Evolutionary conservation across 2,888 invertebrate genomes (phyloP), one percentile per base, ranked within the genome.

Genomic region (Cyrtodaria siliqua): DNA sequence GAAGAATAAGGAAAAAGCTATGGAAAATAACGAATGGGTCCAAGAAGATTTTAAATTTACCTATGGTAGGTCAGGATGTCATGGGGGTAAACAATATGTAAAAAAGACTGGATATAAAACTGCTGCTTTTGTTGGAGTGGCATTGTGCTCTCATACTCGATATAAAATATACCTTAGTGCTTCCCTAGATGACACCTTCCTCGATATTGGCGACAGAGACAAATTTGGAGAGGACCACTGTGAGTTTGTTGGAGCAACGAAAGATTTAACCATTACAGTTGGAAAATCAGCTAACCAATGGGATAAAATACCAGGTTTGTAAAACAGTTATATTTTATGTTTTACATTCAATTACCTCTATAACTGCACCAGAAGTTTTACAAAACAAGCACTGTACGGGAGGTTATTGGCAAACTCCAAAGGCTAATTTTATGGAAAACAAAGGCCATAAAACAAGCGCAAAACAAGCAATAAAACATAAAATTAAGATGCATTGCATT

Each of bases 181-280:
- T 29, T 78, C 80, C 14, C 72, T 89, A 47, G 49, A 74, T 8
- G 83, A 79, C 20, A 85, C 75, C 16, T 90, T 89, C 79, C 63
- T 85, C 42, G 87, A 90, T 66, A 83, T 90, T 60, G 90, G 88
- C 2, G 90, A 90, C 69, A 79, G 64, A 1, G 57, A 47, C 2
- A 85, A 86, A 1, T 66, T 83, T 64, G 90, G 90, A 4, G 87
- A 90, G 53, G 90, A 90, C 69, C 90, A 90, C 64, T 90, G 90
- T 80, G 88, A 90, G 60, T 90, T 89, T 82, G 88, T 90, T 14
- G 87, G 87, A 27, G 87, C 76, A 23, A 50, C 27, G 1, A 26
- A 44, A 27, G 57, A 66, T 18, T 49, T 66, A 2, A 60, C 53
- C 18, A 66, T 84, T 24, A 76, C 38, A 33, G 70, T 86, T 16